Percentiles rank a stretch among this genome's conserved stretches.
phyloP scores from a whole-genome alignment of 2,797 vertebrate species.

The Macroramphosus scolopax region DNA sequence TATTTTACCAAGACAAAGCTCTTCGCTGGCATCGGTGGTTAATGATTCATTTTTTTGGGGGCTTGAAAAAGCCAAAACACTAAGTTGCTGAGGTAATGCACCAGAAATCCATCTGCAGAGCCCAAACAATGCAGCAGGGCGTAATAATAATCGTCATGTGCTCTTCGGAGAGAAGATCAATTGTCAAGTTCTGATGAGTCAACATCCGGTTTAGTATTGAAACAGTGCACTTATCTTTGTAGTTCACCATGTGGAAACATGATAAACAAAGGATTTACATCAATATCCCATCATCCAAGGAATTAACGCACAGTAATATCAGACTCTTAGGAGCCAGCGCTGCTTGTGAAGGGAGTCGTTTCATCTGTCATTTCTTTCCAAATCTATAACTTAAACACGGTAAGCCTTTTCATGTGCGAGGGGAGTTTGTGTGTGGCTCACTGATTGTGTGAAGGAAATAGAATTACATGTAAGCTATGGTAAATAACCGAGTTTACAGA shows the following conservation, averaged over 20 bases:
- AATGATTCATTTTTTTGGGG: constrained; percentile 64
- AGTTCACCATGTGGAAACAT: constrained; percentile 25
- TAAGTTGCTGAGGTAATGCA: too few relatives aligned
- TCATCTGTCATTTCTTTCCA: constrained; percentile 52
- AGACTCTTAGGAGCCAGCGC: constrained; percentile 42
- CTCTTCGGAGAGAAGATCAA: constrained; percentile 24
- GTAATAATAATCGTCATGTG: too few relatives aligned
- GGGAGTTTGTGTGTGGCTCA: constrained; percentile 23
- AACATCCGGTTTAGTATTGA: constrained; percentile 37
- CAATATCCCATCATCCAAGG: constrained; percentile 29
- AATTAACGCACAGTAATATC: constrained; percentile 32
- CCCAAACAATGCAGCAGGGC: too few relatives aligned
- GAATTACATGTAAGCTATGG: constrained; percentile 71
- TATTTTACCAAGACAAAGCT: constrained; percentile 83
- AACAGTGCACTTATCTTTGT: constrained; percentile 22
- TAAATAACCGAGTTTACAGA: constrained; percentile 76
- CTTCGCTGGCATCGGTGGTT: constrained; percentile 67
- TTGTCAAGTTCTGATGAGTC: constrained; percentile 23
- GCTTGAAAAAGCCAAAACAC: too few relatives aligned
- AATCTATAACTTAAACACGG: constrained; percentile 67
- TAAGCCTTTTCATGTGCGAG: constrained; percentile 46
- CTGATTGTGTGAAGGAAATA: constrained; percentile 51
- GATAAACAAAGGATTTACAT: constrained; percentile 47
- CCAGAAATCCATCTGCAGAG: too few relatives aligned
- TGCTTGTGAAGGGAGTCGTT: constrained; percentile 47